Evolutionary conservation across 2,797 vertebrate genomes (phyloP).

Genomic region (Coilia nasus): DNA sequence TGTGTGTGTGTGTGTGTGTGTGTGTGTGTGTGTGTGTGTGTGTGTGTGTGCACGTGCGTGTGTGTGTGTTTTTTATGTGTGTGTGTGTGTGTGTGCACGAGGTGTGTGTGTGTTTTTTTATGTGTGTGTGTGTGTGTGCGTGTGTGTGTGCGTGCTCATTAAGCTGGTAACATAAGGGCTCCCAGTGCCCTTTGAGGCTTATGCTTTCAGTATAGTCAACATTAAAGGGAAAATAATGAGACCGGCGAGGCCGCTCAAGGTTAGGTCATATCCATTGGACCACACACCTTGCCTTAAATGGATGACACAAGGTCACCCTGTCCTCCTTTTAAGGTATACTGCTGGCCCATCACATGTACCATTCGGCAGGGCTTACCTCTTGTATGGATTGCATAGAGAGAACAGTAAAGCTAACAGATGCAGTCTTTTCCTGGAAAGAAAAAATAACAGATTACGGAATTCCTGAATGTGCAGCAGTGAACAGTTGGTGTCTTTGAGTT

Average conservation of each 20-base stretch:
- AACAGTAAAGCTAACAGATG: not conserved
- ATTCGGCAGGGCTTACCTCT: not conserved
- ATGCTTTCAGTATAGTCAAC: not conserved
- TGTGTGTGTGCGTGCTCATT: not conserved
- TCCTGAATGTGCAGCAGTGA: not conserved
- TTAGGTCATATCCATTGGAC: slow-evolving; percentile 22
- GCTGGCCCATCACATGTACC: not conserved
- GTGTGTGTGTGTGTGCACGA: not conserved
- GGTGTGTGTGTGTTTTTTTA: not conserved
- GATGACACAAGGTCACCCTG: not conserved
- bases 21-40: too few species aligned
- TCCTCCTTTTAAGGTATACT: not conserved
- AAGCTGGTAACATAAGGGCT: not conserved
- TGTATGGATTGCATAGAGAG: not conserved
- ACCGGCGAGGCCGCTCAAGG: not conserved
- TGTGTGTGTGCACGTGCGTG: too few species aligned
- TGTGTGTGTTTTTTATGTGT: slow-evolving; percentile 3
- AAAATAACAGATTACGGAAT: slow-evolving; percentile 3
- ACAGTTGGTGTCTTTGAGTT: slow-evolving; percentile 11
- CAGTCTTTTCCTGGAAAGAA: not conserved
- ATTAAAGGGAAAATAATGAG: slow-evolving; percentile 19
- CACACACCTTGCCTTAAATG: slow-evolving; percentile 20
- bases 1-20: too few species aligned
- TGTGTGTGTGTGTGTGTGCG: not conserved
- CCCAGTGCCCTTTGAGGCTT: not conserved